Conservation (phyloP, 1,140 invertebrate genomes). For the Procambarus virginalis region DNA sequence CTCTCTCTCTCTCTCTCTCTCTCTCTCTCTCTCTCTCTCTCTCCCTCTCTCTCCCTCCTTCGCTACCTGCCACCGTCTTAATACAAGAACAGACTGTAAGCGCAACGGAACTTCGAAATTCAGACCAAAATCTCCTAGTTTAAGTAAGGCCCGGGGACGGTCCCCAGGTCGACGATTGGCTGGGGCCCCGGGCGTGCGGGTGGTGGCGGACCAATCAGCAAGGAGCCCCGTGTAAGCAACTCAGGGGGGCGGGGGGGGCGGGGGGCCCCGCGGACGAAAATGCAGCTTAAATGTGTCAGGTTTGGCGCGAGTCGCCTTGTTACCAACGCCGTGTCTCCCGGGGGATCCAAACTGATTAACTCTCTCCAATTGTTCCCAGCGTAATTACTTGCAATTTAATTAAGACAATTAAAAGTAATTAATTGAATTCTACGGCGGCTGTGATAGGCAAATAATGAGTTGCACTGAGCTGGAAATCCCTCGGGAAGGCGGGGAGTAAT, state of each 20-base stretch:
- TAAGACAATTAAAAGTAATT: constrained; percentile 70
- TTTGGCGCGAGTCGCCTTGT: constrained; percentile 51
- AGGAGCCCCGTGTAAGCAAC: constrained; percentile 34
- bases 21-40: background rate
- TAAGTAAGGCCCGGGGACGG: no score
- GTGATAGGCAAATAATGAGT: constrained; percentile 70
- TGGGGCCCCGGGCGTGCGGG: constrained; percentile 17
- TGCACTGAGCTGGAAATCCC: constrained; percentile 64
- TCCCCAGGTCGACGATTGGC: constrained; percentile 38
- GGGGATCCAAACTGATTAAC: constrained; percentile 66
- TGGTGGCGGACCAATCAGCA: constrained; percentile 35
- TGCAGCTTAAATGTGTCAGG: constrained; percentile 50
- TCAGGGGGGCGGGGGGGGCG: no score
- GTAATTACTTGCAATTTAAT: constrained; percentile 70
- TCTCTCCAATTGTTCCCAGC: constrained; percentile 68
- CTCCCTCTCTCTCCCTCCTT: background rate
- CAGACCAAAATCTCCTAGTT: no score
- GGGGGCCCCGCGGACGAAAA: constrained; percentile 19
- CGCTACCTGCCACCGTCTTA: no score
- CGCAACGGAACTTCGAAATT: no score
- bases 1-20: background rate
- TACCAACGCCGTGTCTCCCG: constrained; percentile 48
- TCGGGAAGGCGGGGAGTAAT: constrained; percentile 61
- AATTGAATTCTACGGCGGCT: constrained; percentile 68
- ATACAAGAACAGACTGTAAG: no score